Evolutionary conservation across 2,888 invertebrate species (phyloP).

Genomic region (Monoplex corrugatus): DNA sequence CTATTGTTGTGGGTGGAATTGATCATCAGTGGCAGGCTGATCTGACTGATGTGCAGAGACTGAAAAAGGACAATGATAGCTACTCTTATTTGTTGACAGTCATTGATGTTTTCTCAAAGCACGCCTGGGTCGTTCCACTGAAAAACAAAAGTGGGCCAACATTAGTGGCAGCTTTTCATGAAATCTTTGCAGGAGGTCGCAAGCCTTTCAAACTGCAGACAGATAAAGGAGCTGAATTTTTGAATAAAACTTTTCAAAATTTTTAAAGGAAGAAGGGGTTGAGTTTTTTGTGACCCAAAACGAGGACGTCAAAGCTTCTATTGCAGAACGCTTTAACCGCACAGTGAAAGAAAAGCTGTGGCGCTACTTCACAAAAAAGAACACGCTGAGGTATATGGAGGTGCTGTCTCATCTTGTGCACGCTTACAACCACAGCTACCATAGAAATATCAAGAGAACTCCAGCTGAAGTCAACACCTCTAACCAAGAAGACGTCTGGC

Average conservation of each 20-base stretch:
- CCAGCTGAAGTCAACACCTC: constrained; percentile 54
- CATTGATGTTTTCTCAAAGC: constrained; percentile 69
- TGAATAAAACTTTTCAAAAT: constrained; percentile 52
- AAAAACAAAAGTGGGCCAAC: constrained; percentile 62
- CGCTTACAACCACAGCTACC: constrained; percentile 57
- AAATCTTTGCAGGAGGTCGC: constrained; percentile 50
- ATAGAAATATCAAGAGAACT: constrained; percentile 54
- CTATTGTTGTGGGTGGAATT: constrained; percentile 59
- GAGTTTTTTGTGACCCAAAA: constrained; percentile 66
- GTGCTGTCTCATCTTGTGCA: constrained; percentile 51
- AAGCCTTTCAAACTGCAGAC: constrained; percentile 60
- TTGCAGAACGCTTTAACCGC: constrained; percentile 71
- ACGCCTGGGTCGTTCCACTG: constrained; percentile 64
- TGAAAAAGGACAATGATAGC: constrained; percentile 67
- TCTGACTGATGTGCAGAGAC: constrained; percentile 45
- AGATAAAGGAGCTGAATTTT: constrained; percentile 66
- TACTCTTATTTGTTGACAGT: constrained; percentile 62
- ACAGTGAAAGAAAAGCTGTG: constrained; percentile 62
- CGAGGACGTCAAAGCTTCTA: constrained; percentile 69
- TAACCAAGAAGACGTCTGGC: constrained; percentile 54
- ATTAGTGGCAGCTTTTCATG: constrained; percentile 51
- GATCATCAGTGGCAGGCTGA: constrained; percentile 62
- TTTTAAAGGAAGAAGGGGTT: constrained; percentile 55
- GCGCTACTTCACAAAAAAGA: constrained; percentile 53
- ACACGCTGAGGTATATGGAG: constrained; percentile 51